phyloP scores from a whole-genome alignment of 2,113 vertebrate genomes.

The Pteronura brasiliensis region DNA sequence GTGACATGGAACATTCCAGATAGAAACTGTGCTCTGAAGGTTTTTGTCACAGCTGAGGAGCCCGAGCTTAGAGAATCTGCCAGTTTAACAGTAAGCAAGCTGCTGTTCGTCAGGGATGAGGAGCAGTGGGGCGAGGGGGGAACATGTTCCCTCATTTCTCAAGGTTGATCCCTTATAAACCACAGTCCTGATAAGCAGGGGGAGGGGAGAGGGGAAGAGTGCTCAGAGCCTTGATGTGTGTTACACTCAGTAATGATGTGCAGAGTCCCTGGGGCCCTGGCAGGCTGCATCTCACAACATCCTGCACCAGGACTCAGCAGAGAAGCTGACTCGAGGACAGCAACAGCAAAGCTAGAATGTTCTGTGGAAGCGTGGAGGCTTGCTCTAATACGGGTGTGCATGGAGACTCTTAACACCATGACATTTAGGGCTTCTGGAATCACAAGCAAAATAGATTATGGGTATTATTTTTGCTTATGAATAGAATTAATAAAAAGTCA shows the following conservation, averaged over 20 bases:
- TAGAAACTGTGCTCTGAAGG: no score
- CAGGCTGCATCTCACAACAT: not conserved
- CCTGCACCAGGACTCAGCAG: not conserved
- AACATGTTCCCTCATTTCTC: fast-evolving
- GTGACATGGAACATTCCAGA: not conserved
- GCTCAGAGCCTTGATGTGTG: not conserved
- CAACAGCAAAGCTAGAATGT: not conserved
- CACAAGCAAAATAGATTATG: not conserved
- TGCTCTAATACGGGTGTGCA: fast-evolving
- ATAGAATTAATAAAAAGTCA: not conserved
- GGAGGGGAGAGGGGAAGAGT: fast-evolving
- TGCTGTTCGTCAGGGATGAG: not conserved
- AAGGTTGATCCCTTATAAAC: not conserved
- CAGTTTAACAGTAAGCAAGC: not conserved
- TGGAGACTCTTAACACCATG: no score
- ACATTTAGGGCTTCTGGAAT: not conserved
- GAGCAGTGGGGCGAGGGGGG: no score
- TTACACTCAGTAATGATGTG: fast-evolving
- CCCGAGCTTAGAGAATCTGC: not conserved
- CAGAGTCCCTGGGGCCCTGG: not conserved
- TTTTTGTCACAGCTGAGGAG: not conserved
- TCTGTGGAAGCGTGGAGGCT: not conserved
- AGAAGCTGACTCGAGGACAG: fast-evolving
- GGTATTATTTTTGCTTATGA: not conserved
- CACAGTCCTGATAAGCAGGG: not conserved